Conservation (phyloP, 2,888 invertebrate genomes). For the Harmothoe impar region DNA sequence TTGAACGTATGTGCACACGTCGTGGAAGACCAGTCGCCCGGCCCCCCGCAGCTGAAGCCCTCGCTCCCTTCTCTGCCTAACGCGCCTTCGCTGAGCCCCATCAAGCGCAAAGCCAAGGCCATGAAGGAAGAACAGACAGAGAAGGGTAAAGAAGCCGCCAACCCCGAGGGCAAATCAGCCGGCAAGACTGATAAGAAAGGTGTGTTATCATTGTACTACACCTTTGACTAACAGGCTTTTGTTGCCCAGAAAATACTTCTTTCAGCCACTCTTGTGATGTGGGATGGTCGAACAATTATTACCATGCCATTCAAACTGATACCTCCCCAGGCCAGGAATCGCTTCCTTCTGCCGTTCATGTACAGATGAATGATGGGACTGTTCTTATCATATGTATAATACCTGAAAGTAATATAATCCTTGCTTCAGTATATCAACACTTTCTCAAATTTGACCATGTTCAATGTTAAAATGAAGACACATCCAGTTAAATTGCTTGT, state of each 20-base stretch:
- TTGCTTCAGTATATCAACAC: neutral
- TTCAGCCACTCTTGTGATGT: no score
- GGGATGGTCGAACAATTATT: no score
- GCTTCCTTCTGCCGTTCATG: no score
- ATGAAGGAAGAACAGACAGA: slow-evolving; percentile 66
- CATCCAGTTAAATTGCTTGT: no score
- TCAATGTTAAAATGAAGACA: no score
- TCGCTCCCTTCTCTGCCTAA: slow-evolving; percentile 83
- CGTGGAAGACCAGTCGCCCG: slow-evolving; percentile 87
- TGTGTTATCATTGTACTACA: slow-evolving; percentile 56
- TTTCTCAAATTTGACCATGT: no score
- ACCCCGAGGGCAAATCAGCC: slow-evolving; percentile 46
- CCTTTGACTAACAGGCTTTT: no score
- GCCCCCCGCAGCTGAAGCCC: slow-evolving; percentile 85
- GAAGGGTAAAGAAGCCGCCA: slow-evolving; percentile 53
- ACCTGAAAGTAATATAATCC: no score
- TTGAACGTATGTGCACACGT: slow-evolving; percentile 90
- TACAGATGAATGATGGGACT: no score
- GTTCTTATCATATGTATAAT: no score
- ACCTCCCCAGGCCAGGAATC: no score
- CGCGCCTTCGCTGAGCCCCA: slow-evolving; percentile 83
- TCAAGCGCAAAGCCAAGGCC: slow-evolving; percentile 82
- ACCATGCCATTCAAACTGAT: neutral
- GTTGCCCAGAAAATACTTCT: neutral
- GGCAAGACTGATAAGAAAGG: slow-evolving; percentile 73